Base-by-base conservation (phyloP, 2,797 vertebrate genomes). In the Spheniscus humboldti region DNA sequence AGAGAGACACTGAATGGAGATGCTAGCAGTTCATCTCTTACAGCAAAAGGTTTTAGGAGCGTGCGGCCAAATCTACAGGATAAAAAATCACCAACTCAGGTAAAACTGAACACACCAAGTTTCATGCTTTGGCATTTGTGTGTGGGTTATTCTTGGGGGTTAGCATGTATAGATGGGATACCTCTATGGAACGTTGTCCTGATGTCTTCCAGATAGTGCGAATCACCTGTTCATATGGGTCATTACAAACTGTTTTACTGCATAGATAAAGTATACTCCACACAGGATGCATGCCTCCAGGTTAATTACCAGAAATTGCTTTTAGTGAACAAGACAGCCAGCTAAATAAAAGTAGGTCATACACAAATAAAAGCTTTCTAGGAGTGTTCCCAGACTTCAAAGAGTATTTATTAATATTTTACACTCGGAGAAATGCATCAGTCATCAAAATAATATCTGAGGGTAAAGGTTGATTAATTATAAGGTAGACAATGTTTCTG, bases 1-100 rank as follows among this genome's bases (percentile, higher is more conserved):
- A 99, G 98, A 98, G 98, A 98, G 93, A 93, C 98, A n/a, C 96
- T 98, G 98, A 99, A 99, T 35, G 99, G 99, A 97, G 99, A 99
- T 72, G 96, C 98, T 68, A 97, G 98, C 97, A 98, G 97, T 97
- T 99, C 99, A 64, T 99, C 99, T 97, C 99, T 99, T 93, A 98
- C 99, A 96, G 99, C 99, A 96, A 99, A 99, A 98, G 99, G 99
- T 66, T 99, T 99, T 97, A 98, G 99, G 97, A 99, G 99, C 2
- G 99, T 99, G 96, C 98, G 99, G 88, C 99, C 99, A 95, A 99
- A 99, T 95, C 98, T 99, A 4, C 99, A 99, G 97, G 99, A 99
- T 90, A 99, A 99, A 97, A 99, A 98, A 96, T 99, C 99, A 23
- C 98, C 99, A 77, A 97, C 98, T 92, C 99, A 99, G 99, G 99